These are phyloP conservation scores for Mormyrops attenuatus DNA, from an alignment of 2,797 vertebrate genomes.

Conservation along the genomic window DNA sequence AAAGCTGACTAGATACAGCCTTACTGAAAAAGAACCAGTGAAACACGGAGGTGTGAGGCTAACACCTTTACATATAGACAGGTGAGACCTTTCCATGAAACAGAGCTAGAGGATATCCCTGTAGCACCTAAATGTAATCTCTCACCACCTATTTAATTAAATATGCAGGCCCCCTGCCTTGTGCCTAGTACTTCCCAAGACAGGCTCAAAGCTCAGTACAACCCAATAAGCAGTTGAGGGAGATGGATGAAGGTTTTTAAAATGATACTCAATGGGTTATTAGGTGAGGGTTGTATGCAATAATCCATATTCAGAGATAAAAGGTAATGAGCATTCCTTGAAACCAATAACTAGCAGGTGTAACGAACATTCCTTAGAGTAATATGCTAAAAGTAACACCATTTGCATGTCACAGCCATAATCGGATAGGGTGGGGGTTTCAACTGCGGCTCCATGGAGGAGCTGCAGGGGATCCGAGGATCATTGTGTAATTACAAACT, in stretches of 20 bases:
- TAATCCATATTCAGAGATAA: not conserved
- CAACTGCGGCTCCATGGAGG: not conserved
- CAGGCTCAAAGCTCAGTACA: not conserved
- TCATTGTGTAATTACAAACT: not conserved
- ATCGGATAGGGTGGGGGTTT: not conserved
- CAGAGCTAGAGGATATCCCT: not conserved
- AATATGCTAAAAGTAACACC: not conserved
- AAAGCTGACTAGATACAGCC: not conserved
- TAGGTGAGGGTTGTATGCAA: not conserved
- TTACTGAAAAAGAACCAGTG: not conserved
- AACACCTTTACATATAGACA: not conserved
- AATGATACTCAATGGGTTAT: not conserved
- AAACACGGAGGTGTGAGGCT: not conserved
- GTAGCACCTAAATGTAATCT: not conserved
- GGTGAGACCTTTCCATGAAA: not conserved
- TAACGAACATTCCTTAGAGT: not conserved
- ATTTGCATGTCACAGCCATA: not conserved
- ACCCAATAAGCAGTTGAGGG: not conserved
- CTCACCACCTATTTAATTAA: constrained; percentile 8
- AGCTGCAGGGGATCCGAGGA: not conserved
- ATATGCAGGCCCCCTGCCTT: not conserved
- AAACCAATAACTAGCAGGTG: not conserved
- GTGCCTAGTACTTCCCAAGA: not conserved
- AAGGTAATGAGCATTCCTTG: not conserved
- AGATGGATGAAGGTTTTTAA: not conserved